Evolutionary conservation across 2,797 vertebrate species (phyloP).

Genomic region (Pristis pectinata): DNA sequence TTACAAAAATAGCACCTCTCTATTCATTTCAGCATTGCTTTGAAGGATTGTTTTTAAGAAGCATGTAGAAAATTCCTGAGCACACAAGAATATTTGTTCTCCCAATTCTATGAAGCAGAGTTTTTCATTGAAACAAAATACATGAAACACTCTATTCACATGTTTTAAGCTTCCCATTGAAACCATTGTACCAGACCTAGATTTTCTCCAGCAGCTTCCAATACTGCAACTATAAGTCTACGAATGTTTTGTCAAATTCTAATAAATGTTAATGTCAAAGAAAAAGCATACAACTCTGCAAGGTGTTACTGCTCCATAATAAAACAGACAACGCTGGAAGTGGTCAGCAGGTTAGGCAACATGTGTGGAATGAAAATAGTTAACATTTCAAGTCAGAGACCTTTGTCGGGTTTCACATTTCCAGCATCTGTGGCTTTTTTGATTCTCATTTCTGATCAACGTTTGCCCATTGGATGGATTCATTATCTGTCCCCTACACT

Average conservation of each 20-base stretch:
- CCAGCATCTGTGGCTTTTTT: no score
- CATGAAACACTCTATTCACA: background rate
- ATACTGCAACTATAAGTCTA: background rate
- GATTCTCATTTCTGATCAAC: background rate
- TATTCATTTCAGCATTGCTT: background rate
- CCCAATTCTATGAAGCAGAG: background rate
- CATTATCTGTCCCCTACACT: no score
- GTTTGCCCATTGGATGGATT: background rate
- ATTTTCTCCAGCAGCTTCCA: background rate
- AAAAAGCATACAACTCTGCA: background rate
- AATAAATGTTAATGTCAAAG: background rate
- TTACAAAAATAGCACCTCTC: background rate
- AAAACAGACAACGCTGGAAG: no score
- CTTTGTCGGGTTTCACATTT: no score
- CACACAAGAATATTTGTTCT: slow-evolving; percentile 1
- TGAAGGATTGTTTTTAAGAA: background rate
- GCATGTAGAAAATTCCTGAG: background rate
- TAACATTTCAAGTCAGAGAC: no score
- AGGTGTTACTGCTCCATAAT: background rate
- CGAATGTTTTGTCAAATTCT: background rate
- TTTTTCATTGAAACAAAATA: background rate
- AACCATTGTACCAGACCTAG: background rate
- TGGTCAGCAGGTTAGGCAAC: no score
- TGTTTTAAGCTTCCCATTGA: background rate
- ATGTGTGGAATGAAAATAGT: no score